A percentile compares a stretch with the other conserved stretches of the same genome.
Evolutionary conservation across 2,888 invertebrate species (phyloP).

Genomic region (Trichogramma dendrolimi): DNA sequence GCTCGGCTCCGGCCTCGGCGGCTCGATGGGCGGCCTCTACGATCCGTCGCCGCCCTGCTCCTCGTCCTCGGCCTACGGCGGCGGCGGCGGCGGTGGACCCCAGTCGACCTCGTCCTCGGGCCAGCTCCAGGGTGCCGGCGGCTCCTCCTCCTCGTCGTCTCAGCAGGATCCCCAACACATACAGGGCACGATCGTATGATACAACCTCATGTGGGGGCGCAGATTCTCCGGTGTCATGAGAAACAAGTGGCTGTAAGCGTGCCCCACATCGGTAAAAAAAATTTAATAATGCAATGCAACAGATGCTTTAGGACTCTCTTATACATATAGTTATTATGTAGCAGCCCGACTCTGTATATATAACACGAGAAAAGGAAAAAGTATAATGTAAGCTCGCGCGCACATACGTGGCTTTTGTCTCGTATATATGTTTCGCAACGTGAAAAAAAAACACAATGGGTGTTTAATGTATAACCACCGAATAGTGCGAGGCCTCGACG

Average conservation of each 20-base stretch:
- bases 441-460: too few species aligned
- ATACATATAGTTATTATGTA: too few species aligned
- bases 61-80: slow-evolving; percentile 40
- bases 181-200: slow-evolving; percentile 92
- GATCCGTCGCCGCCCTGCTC: slow-evolving; percentile 54
- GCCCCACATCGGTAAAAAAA: slow-evolving; percentile 39
- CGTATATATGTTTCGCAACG: too few species aligned
- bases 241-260: slow-evolving; percentile 69
- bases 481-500: too few species aligned
- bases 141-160: slow-evolving; percentile 32
- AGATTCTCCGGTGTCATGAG: slow-evolving; percentile 73
- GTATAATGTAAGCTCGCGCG: too few species aligned
- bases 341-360: too few species aligned
- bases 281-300: too few species aligned
- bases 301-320: slow-evolving; percentile 16
- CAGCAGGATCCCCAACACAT: slow-evolving; percentile 68
- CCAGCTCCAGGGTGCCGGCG: slow-evolving; percentile 18
- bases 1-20: slow-evolving; percentile 42
- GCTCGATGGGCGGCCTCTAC: slow-evolving; percentile 54
- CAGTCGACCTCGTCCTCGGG: slow-evolving; percentile 29
- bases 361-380: too few species aligned
- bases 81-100: slow-evolving; percentile 20
- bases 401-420: too few species aligned
- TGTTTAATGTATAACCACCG: too few species aligned
- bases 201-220: slow-evolving; percentile 90